These are phyloP conservation scores for Trichoplusia ni DNA, from an alignment of 1,140 invertebrate species.

Conservation along the genomic window DNA sequence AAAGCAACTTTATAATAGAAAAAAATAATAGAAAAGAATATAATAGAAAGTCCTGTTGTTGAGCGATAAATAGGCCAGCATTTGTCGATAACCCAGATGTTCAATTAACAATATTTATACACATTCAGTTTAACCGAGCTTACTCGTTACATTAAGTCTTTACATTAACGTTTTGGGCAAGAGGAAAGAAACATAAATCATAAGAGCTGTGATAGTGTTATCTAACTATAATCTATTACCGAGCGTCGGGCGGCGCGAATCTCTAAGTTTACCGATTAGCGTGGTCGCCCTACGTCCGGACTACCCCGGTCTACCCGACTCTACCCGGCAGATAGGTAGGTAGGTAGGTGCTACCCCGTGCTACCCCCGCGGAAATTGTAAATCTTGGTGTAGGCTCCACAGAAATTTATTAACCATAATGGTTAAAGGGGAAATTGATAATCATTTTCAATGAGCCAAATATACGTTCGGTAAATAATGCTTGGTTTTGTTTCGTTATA, in stretches of 20 bases:
- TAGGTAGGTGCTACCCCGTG: no score
- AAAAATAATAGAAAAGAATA: no score
- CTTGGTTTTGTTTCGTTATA: background rate
- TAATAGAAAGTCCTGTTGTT: no score
- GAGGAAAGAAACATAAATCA: slow-evolving; percentile 14
- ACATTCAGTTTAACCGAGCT: no score
- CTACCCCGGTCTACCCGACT: background rate
- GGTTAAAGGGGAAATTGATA: slow-evolving; percentile 42
- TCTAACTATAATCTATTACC: slow-evolving; percentile 32
- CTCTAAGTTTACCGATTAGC: slow-evolving; percentile 41
- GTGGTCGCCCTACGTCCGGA: slow-evolving; percentile 5
- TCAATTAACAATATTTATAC: no score
- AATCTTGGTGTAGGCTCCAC: slow-evolving; percentile 36
- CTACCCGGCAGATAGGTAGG: background rate
- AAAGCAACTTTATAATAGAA: no score
- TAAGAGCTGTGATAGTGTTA: slow-evolving; percentile 16
- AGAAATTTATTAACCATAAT: slow-evolving; percentile 43
- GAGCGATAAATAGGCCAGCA: no score
- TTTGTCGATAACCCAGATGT: no score
- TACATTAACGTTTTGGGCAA: background rate
- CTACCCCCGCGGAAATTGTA: slow-evolving; percentile 43
- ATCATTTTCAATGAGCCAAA: slow-evolving; percentile 34
- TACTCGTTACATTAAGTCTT: background rate
- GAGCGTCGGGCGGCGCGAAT: slow-evolving; percentile 26
- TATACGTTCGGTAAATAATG: slow-evolving; percentile 10